These are phyloP conservation scores for Tauraco hartlaubi DNA, from an alignment of 2,797 vertebrate species.

Conservation along the genomic window DNA sequence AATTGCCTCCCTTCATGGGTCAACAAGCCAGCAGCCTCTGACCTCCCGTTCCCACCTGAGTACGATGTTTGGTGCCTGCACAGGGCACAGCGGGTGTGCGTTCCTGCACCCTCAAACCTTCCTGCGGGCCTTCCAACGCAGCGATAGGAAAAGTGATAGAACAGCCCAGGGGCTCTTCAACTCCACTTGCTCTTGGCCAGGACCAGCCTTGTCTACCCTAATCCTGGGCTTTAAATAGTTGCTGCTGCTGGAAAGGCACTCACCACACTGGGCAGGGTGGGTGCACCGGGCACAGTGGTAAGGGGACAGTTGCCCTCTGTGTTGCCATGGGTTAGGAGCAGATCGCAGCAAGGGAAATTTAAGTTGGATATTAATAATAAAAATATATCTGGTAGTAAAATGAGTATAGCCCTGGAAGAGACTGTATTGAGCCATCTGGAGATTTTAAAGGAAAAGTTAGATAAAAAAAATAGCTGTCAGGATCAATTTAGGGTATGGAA, in stretches of 20 bases:
- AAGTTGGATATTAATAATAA: constrained; percentile 4
- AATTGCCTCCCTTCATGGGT: constrained; percentile 64
- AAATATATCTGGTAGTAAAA: constrained; percentile 13
- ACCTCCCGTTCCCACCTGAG: constrained; percentile 4
- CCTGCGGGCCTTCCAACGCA: fast-evolving
- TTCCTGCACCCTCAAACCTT: background rate
- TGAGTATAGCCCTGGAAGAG: constrained; percentile 1
- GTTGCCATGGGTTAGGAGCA: background rate
- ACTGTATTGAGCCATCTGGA: constrained; percentile 47
- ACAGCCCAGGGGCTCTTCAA: background rate
- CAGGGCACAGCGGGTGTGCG: fast-evolving
- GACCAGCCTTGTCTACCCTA: background rate
- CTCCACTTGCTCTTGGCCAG: background rate
- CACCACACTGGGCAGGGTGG: fast-evolving
- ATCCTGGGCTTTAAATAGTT: background rate
- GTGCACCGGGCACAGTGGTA: fast-evolving
- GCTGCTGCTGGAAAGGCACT: background rate
- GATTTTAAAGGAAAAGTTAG: constrained; percentile 62
- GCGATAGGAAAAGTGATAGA: background rate
- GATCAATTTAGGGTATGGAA: constrained; percentile 42
- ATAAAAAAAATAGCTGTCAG: constrained; percentile 46
- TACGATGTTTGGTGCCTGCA: background rate
- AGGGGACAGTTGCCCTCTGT: background rate
- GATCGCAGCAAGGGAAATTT: background rate
- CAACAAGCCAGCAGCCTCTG: constrained; percentile 53